phyloP scores from a whole-genome alignment of 2,113 vertebrate genomes.

The Apeltes quadracus region DNA sequence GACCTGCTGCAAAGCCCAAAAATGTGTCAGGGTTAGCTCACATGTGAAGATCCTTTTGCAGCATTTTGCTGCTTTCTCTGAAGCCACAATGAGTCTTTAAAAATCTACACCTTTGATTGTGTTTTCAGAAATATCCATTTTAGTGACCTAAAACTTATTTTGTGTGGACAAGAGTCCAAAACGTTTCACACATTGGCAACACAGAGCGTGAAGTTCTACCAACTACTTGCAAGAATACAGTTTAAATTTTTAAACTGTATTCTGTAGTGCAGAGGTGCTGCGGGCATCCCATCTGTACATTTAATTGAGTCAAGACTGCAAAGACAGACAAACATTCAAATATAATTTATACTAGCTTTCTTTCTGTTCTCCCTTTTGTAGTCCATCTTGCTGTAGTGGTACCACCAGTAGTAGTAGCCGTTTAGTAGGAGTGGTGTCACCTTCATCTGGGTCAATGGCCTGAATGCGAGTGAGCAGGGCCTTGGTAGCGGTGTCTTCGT shows the following conservation, averaged over 20 bases:
- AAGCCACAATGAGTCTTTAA: background rate
- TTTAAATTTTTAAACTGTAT: too few species aligned
- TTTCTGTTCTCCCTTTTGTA: background rate
- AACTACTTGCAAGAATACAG: too few species aligned
- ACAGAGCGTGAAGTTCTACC: too few species aligned
- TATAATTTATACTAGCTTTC: background rate
- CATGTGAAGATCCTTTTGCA: background rate
- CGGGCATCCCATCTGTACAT: background rate
- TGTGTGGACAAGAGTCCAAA: too few species aligned
- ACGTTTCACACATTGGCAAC: too few species aligned
- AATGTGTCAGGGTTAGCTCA: background rate
- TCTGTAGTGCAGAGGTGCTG: background rate
- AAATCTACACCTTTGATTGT: background rate
- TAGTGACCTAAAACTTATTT: background rate
- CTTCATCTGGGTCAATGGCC: constrained; percentile 92
- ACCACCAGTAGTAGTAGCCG: background rate
- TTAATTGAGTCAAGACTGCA: background rate
- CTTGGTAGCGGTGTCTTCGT: constrained; percentile 92
- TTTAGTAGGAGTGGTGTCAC: constrained; percentile 67
- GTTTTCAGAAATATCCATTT: background rate
- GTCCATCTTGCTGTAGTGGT: background rate
- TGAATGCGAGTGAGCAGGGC: constrained; percentile 93
- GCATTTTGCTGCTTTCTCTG: too few species aligned
- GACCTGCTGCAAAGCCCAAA: constrained; percentile 76
- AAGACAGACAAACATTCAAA: background rate